Evolutionary conservation across 2,797 vertebrate species (phyloP).

Genomic region (Sebastes hubbsi): DNA sequence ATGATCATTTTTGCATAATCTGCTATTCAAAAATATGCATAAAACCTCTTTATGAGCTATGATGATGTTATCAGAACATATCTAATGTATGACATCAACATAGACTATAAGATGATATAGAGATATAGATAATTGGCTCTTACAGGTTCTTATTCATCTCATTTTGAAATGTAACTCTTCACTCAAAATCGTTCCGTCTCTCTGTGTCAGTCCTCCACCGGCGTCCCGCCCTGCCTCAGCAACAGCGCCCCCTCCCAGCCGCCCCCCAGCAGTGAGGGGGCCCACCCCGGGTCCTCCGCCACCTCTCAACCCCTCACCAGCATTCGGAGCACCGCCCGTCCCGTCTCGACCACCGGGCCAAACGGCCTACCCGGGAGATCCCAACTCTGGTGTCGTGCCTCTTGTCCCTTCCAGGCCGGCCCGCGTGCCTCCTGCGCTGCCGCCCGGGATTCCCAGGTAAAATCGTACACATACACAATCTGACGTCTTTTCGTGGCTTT

Average conservation of each 20-base stretch:
- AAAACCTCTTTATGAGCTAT: not conserved
- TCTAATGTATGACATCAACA: not conserved
- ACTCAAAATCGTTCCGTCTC: not conserved
- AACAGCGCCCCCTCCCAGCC: constrained; percentile 78
- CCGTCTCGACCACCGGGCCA: constrained; percentile 86
- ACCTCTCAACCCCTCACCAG: constrained; percentile 82
- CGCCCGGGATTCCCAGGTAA: constrained; percentile 88
- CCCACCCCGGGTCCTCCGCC: constrained; percentile 80
- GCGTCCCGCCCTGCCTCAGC: constrained; percentile 76
- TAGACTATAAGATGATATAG: not conserved
- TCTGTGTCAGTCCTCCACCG: constrained; percentile 80
- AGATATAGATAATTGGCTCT: not conserved
- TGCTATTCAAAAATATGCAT: not conserved
- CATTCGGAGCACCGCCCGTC: constrained; percentile 84
- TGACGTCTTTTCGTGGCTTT: not conserved
- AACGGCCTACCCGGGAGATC: constrained; percentile 71
- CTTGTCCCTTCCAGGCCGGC: constrained; percentile 88
- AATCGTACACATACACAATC: not conserved
- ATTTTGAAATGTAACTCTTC: not conserved
- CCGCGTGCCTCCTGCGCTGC: constrained; percentile 88
- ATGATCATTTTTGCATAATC: not conserved
- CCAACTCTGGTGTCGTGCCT: constrained; percentile 76
- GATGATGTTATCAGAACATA: not conserved
- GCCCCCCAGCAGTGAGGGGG: constrained; percentile 88
- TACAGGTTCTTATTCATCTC: not conserved